These are phyloP conservation scores for Falco naumanni DNA, from an alignment of 2,797 vertebrate genomes.

Conservation along the genomic window DNA sequence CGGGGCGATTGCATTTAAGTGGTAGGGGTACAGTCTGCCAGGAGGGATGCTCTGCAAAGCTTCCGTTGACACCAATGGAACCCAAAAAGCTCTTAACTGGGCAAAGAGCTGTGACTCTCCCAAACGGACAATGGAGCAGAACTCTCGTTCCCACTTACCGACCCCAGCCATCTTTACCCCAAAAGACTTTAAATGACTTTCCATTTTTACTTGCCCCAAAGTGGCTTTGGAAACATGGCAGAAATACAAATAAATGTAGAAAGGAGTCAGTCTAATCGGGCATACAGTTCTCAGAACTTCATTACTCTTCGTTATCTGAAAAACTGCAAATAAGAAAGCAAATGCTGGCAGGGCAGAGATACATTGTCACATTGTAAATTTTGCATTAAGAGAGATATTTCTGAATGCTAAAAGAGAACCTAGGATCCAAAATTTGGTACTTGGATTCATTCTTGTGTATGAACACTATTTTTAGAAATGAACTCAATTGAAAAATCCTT, in stretches of 20 bases:
- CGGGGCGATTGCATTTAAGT: neutral
- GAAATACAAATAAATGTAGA: neutral
- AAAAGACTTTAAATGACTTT: neutral
- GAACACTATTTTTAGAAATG: neutral
- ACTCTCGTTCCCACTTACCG: neutral
- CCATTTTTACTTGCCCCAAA: neutral
- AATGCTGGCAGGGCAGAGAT: neutral
- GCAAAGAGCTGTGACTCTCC: neutral
- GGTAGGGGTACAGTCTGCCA: neutral
- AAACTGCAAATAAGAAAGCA: neutral
- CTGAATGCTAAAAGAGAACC: neutral
- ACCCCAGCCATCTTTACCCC: neutral
- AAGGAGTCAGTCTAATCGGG: neutral
- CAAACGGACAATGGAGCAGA: rapidly evolving
- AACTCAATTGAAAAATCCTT: neutral
- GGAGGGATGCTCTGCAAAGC: neutral
- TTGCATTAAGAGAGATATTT: neutral
- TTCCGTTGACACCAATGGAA: neutral
- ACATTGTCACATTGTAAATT: neutral
- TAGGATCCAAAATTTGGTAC: neutral
- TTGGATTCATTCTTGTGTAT: neutral
- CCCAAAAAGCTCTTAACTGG: neutral
- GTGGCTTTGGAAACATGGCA: neutral
- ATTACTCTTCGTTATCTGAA: constrained; percentile 26
- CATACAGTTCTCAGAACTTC: neutral